Base-by-base conservation (phyloP, 1,140 invertebrate genomes). In the Agraylea sexmaculata region DNA sequence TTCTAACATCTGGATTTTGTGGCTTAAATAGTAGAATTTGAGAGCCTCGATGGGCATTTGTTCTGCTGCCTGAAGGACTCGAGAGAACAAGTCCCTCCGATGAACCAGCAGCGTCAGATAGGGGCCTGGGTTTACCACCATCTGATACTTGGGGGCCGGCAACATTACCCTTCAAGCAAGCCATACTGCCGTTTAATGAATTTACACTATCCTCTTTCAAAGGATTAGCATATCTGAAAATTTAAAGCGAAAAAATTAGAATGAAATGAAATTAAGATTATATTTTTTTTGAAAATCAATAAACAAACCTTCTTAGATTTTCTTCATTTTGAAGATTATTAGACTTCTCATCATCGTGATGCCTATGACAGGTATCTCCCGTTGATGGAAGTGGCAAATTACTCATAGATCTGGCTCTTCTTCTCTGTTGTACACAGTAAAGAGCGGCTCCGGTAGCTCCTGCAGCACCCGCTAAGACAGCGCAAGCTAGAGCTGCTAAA, bases 291-390 rank as follows among this genome's bases (percentile, higher is more conserved):
- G n/a, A n/a, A n/a, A n/a, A n/a, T 12, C 30, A 7, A 11, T 31
- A 7, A 31, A 30, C 1, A 31, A 37, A 68, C 69, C 77, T 60
- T 23, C 85, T 71, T 16, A 89, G 64, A 52, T 90, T 89, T 58
- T 91, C 85, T 55, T 90, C 86, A 58, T 89, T 89, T 55, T 89
- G 85, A 28, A 88, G 62, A 56, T 90, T 90, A 53, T 88, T 88
- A 0, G 82, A 84, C 53, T 88, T 87, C 51, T 88, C 84, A 57
- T 87, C 81, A 50, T 83, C 80, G 45, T 80, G 76, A 53, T 78
- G 75, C 10, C 79, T 69, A 50, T 71, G 73, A 48, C 60, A 77
- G 40, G 59, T 59, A 60, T 59, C 73, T 50, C 63, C 69, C 50
- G 67, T 73, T 47, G 63, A 71, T 50, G 57, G 70, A 51, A 42